Base-by-base conservation (phyloP, 2,888 invertebrate species). In the Linyphia triangularis region DNA sequence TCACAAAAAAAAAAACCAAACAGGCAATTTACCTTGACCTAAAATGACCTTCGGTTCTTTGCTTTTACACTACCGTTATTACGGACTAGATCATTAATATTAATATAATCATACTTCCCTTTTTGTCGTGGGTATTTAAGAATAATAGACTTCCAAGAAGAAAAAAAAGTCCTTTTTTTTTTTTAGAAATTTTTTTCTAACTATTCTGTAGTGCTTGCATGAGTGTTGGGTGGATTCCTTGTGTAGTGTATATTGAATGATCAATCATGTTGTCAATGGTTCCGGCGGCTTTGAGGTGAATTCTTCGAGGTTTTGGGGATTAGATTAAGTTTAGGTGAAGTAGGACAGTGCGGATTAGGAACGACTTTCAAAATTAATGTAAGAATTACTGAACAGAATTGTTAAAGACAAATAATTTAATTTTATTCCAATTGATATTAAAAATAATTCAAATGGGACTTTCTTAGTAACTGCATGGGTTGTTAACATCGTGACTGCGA, bases 261-360 rank as follows among this genome's bases (percentile, higher is more conserved):
- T 67, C 67, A n/a, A 67, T 33, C 67, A 33, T 33, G 16, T 33
- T 67, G 30, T 67, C 67, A 33, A 67, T 67, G 30, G 33, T 67
- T 33, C 19, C n/a, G n/a, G 19, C 22, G 16, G 67, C 10, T 33
- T 67, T 13, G n/a, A 6, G 7, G 2, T 9, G 28, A 19, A 67
- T 33, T 67, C 33, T 26, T 26, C 26, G 24, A 63, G 63, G 33
- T 63, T 63, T 63, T 26, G 63, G 63, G 24, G 13, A 33, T 33
- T 63, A 63, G 63, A 63, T 63, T 26, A 63, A 22, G 24, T 26
- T 63, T 26, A 16, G 2, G 63, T 24, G 24, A 7, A 9, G 26
- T 63, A 24, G 13, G 10, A 7, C 4, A 33, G 33, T 33, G 9
- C 9, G 33, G 9, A 33, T 6, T n/a, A n/a, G n/a, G n/a, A n/a